Evolutionary conservation across 2,797 vertebrate genomes (phyloP).

Genomic region (Stomatorhinus walkeri): DNA sequence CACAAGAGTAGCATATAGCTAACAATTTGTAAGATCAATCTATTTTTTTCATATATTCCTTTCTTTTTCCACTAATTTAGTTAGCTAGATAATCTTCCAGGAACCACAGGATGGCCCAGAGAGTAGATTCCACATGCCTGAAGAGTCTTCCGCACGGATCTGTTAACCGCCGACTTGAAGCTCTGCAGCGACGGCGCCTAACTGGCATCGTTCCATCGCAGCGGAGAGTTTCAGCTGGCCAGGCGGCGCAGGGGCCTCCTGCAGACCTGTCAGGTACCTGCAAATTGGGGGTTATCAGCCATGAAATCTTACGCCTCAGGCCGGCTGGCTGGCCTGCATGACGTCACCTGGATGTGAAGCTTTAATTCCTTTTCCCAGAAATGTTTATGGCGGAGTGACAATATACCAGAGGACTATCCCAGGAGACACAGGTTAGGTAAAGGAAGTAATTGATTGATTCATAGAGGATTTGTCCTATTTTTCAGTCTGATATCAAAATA

Average conservation of each 20-base stretch:
- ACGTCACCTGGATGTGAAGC: not conserved
- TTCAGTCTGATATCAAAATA: not conserved
- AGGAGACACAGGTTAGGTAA: not conserved
- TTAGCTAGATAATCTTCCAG: not conserved
- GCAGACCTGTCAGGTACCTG: slow-evolving; percentile 4
- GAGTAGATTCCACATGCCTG: not conserved
- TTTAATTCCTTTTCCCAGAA: not conserved
- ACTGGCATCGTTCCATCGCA: not conserved
- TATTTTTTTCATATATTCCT: not conserved
- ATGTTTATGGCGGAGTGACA: not conserved
- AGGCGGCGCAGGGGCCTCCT: not conserved
- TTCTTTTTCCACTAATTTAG: not conserved
- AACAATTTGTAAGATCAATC: not conserved
- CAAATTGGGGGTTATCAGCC: not conserved
- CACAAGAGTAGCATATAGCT: not conserved
- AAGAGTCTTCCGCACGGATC: not conserved
- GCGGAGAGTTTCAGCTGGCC: not conserved
- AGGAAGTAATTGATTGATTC: not conserved
- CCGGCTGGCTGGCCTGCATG: not conserved
- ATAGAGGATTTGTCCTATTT: not conserved
- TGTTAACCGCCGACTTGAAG: not conserved
- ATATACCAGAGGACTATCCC: not conserved
- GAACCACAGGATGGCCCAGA: not conserved
- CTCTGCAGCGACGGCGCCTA: not conserved
- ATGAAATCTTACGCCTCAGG: not conserved